phyloP scores from a whole-genome alignment of 2,888 invertebrate species.

The Ormia ochracea region DNA sequence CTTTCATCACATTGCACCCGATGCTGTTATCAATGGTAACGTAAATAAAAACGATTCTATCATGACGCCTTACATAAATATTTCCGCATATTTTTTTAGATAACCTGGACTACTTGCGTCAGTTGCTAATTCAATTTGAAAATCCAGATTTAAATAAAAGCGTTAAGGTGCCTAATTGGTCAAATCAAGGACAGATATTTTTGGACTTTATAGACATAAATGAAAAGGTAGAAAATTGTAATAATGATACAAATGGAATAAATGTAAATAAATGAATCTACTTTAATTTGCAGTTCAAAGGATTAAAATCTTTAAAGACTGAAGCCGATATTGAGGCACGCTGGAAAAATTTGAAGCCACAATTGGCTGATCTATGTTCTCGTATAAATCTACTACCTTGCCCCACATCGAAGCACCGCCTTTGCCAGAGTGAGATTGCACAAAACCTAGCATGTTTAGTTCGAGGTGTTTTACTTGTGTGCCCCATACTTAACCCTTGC shows the following conservation, averaged over 20 bases:
- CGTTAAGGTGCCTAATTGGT: constrained; percentile 83
- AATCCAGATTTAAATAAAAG: constrained; percentile 74
- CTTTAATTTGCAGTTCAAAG: constrained; percentile 70
- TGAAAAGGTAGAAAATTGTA: constrained; percentile 77
- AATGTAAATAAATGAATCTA: neutral
- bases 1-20: constrained; percentile 85
- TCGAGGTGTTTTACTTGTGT: constrained; percentile 74
- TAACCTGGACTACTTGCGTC: constrained; percentile 81
- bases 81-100: constrained; percentile 77
- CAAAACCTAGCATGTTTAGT: constrained; percentile 75
- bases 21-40: constrained; percentile 85
- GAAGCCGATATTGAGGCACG: constrained; percentile 74
- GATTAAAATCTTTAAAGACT: constrained; percentile 71
- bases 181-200: constrained; percentile 83
- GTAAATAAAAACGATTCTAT: neutral
- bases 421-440: constrained; percentile 77
- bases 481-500: constrained; percentile 73
- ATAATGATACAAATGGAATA: too few relatives aligned
- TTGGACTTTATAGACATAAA: constrained; percentile 84
- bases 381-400: constrained; percentile 76
- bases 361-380: constrained; percentile 76
- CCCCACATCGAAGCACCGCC: constrained; percentile 76
- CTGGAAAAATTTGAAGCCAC: constrained; percentile 76
- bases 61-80: neutral
- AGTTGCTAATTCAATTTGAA: constrained; percentile 81